Evolutionary conservation across 35 echinoderm and acorn worm species (phyloP).

Genomic region (Heliocidaris erythrogramma): DNA sequence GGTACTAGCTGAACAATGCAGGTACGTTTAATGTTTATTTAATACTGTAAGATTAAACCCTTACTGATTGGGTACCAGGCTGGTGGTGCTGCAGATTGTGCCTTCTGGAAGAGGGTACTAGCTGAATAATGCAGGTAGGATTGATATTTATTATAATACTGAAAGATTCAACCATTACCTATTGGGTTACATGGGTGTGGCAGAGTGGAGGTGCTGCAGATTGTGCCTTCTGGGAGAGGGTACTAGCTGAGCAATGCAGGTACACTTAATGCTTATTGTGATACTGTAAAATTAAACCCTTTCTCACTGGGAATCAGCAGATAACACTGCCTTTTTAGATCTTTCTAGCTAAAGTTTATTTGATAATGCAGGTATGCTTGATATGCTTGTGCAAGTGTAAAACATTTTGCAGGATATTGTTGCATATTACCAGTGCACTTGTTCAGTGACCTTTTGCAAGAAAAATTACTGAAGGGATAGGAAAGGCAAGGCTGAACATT

Average conservation of each 20-base stretch:
- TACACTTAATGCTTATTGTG: not conserved
- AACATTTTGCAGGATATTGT: too few species aligned
- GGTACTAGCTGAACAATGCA: conserved; percentile 91
- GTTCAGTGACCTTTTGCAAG: too few species aligned
- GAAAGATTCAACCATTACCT: not conserved
- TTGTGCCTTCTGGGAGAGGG: conserved; percentile 93
- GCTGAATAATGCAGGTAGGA: conserved; percentile 86
- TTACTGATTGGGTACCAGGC: conserved; percentile 91
- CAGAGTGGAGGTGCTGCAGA: not conserved
- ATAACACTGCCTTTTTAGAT: conserved; percentile 71
- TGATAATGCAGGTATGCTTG: conserved; percentile 78
- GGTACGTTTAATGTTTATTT: conserved; percentile 21
- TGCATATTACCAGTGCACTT: too few species aligned
- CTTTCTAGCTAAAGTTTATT: conserved; percentile 86
- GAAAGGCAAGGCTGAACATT: too few species aligned
- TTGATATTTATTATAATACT: too few species aligned
- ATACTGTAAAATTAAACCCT: conserved; percentile 52
- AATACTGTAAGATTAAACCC: conserved; percentile 51
- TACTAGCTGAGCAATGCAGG: conserved; percentile 93
- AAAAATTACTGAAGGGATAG: too few species aligned
- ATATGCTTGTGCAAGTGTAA: too few species aligned
- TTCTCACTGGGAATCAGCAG: conserved; percentile 90
- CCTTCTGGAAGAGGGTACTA: conserved; percentile 88
- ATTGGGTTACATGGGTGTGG: not conserved
- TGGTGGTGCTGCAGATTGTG: conserved; percentile 89